Base-by-base conservation (phyloP, 2,888 invertebrate genomes). In the Cylindroiulus punctatus region DNA sequence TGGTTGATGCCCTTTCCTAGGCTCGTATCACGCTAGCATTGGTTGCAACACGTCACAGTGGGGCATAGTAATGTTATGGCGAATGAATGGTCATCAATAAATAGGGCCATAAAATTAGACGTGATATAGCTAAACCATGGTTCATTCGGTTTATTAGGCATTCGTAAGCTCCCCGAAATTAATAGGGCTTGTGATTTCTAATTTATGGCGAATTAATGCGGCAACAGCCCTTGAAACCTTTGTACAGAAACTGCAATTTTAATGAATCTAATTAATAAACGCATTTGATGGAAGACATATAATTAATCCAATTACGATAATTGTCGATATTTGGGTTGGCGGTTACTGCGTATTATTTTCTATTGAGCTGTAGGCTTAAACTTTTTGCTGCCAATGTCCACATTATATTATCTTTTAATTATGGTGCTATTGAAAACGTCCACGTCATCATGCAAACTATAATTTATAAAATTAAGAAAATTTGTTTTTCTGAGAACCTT, bases 231-330 rank as follows among this genome's bases (percentile, higher is more conserved):
- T 76, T 76, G 30, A 26, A 65, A 26, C 65, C 65, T 65, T 65
- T 26, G 26, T 76, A 4, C 76, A 76, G 30, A 76, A 76, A 30
- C 76, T 76, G 76, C 76, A 76, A 76, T 76, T 76, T 76, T 76
- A 76, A 76, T 76, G 76, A 76, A 76, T 76, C 76, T 76, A 76
- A 76, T 76, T 76, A 76, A 76, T 76, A 76, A 76, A 76, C 30
- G 76, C 76, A 76, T 76, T 76, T 76, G 76, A 76, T 76, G 76
- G 76, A 76, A 76, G 76, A 76, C 32, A 76, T 76, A 76, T 76
- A 76, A 76, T 76, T 76, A 76, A 76, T 76, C 76, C 76, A 76
- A 76, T 76, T 76, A 76, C 26, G 76, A 76, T 76, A 76, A 76
- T 76, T 76, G 76, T 76, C 76, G 76, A 76, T 76, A 30, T 76